Evolutionary conservation across 2,113 vertebrate genomes (phyloP), one percentile per base, ranked within the genome.

Genomic region (Cygnus atratus): DNA sequence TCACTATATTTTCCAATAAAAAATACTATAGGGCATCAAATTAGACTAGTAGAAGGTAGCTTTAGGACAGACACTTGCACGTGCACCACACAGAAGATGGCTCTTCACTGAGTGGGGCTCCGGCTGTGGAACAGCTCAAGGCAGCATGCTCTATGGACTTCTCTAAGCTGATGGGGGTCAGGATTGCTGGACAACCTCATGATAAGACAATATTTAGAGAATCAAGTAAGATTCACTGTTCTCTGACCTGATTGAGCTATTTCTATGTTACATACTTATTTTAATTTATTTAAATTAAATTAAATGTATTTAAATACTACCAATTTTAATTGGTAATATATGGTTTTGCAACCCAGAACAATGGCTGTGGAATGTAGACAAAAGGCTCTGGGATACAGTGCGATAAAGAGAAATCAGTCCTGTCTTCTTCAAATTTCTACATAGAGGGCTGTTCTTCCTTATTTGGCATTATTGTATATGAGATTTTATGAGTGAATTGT

Each of bases 361-460:
- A 91, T 57, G 24, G 11, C 11, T 68, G 19, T 35, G 35, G 63
- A 79, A 63, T 24, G 61, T 26, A 63, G 26, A 26, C 16, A n/a
- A 48, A 43, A 67, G n/a, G 33, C 39, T 62, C 73, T 57, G 31
- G 62, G 55, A 43, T 39, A 31, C 25, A 21, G 19, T 22, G 9
- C 20, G 48, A 74, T 35, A 50, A 44, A 72, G 44, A 58, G 44
- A 94, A 96, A 93, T 58, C 78, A 88, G 75, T 91, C 92, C 82
- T 85, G 77, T 61, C 61, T 70, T 39, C 67, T 91, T 52, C 52
- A 33, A 79, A 88, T 68, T 57, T 31, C 48, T 65, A 92, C 62
- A 80, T 10, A 79, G 50, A 70, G 20, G 50, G 66, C 25, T 91
- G 54, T 88, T 74, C 41, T 58, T 85, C 48, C 35, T 82, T 89